Percentiles rank a stretch among this genome's conserved stretches.
Evolutionary conservation across 2,888 invertebrate genomes (phyloP).

Genomic region (Syrista parreyssii): DNA sequence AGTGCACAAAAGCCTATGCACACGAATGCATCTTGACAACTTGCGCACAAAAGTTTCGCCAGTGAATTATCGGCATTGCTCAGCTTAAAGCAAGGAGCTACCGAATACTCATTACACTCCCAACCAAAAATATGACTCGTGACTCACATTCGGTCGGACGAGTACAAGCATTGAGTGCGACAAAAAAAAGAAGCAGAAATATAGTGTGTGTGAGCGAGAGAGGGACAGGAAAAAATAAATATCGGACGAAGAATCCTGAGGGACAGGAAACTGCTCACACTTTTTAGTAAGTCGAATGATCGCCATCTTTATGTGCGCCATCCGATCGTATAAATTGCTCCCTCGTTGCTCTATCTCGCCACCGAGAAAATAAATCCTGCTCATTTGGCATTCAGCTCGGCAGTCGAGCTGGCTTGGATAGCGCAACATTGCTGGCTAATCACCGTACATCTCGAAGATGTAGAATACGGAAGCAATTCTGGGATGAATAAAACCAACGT

Average conservation of each 20-base stretch:
- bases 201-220: neutral
- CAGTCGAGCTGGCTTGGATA: conserved; percentile 26
- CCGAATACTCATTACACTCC: conserved; percentile 7
- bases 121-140: neutral
- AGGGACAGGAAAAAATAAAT: neutral
- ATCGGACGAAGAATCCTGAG: neutral
- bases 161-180: neutral
- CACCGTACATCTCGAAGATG: conserved; percentile 35
- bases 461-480: conserved; percentile 35
- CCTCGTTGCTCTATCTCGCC: neutral
- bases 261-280: neutral
- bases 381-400: conserved; percentile 35
- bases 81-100: conserved; percentile 2
- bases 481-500: conserved; percentile 22
- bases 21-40: conserved; percentile 1
- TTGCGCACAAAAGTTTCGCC: conserved; percentile 15
- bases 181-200: neutral
- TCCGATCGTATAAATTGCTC: neutral
- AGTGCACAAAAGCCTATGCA: neutral
- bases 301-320: neutral
- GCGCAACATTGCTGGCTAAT: conserved; percentile 35
- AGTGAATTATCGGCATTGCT: conserved; percentile 11
- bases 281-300: neutral
- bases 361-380: conserved; percentile 8
- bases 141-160: neutral